Evolutionary conservation across 2,113 vertebrate genomes (phyloP), one percentile per base, ranked within the genome.

Genomic region (Rhea pennata): DNA sequence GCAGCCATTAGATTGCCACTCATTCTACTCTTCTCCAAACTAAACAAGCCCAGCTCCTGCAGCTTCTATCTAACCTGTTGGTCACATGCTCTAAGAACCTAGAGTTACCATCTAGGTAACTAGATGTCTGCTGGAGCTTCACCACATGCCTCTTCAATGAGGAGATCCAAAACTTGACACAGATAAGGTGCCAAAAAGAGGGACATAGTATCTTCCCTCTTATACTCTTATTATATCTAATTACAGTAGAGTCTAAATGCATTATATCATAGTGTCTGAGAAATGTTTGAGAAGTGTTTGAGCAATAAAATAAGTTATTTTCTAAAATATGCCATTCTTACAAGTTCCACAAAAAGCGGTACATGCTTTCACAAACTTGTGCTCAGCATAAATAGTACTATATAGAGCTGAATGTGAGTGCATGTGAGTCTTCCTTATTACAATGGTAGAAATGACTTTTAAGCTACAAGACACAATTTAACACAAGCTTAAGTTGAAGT

Each of bases 211-310:
- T 53, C 73, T 69, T 91, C 24, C 44, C 15, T 76, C 62, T 40
- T 87, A 11, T 1, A 79, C 16, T 48, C 24, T 82, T 70, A 84
- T 75, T 87, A 29, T 7, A 19, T 74, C 65, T 76, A 44, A 67
- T 75, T 89, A 53, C n/a, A 9, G 77, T 59, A 26, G 15, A 40
- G 53, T 29, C 50, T 81, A 90, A 92, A 76, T 83, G 50, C 40
- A 77, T 86, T 75, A 44, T 46, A 40, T 64, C 83, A 73, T 9
- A 22, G 84, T 42, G 36, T 66, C 89, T 85, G 65, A 86, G 75
- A 86, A 93, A 70, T 66, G 39, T 66, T 92, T 85, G 73, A 86
- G 75, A 88, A 94, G 64, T 65, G 36, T 78, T 93, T 87, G 67
- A 92, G 76, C 87, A 84, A 95, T 72, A 79, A 1, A 12, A 54